A percentile compares a stretch with the other conserved stretches of the same genome.
Conservation (phyloP, 2,113 vertebrate genomes). For the Speoplatyrhinus poulsoni region DNA sequence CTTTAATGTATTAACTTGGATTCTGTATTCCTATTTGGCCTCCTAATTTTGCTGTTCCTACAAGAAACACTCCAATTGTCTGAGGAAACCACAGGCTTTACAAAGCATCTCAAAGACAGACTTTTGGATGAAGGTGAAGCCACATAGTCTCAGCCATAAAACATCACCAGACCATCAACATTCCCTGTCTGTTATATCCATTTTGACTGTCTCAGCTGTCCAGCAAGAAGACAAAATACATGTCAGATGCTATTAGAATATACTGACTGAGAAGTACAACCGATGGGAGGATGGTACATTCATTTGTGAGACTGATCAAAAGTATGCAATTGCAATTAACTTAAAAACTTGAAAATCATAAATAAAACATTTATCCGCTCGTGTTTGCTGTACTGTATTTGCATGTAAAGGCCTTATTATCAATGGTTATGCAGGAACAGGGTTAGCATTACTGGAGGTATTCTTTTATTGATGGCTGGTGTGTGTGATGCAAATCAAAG, state of each 20-base stretch:
- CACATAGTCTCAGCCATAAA: constrained; percentile 35
- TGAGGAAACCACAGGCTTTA: constrained; percentile 17
- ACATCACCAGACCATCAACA: constrained; percentile 63
- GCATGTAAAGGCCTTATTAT: background rate
- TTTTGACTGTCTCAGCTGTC: constrained; percentile 1
- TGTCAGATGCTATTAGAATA: constrained; percentile 25
- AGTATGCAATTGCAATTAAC: no score
- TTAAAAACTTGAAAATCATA: no score
- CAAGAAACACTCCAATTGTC: constrained; percentile 14
- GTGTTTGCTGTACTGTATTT: background rate
- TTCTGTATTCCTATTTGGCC: constrained; percentile 1
- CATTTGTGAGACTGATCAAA: background rate
- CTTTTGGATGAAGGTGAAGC: constrained; percentile 38
- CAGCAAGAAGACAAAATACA: constrained; percentile 9
- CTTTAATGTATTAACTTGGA: constrained; percentile 25
- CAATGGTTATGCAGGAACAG: no score
- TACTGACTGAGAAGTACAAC: background rate
- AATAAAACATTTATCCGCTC: background rate
- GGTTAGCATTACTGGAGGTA: background rate
- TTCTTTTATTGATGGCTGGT: constrained; percentile 17
- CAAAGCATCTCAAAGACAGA: constrained; percentile 21
- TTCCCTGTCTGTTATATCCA: constrained; percentile 24
- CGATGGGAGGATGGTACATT: background rate
- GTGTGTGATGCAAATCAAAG: constrained; percentile 9
- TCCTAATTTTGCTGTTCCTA: constrained; percentile 1